Evolutionary conservation across 2,113 vertebrate genomes (phyloP).

Genomic region (Actenoides lindsayi): DNA sequence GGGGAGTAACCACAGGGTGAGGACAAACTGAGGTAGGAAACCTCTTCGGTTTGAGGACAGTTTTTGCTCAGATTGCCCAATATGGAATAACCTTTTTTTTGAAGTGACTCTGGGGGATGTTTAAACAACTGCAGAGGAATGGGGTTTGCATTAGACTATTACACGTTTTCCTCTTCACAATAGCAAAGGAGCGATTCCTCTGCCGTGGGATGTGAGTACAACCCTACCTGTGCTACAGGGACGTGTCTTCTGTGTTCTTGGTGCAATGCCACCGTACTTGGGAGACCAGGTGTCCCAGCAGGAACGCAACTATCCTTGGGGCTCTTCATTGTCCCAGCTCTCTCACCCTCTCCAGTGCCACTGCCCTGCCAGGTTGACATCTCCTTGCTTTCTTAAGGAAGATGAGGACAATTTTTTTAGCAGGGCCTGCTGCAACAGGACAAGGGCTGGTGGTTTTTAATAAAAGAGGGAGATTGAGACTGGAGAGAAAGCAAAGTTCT

Average conservation of each 20-base stretch:
- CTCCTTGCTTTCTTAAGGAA: background rate
- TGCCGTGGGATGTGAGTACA: background rate
- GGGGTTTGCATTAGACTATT: accelerated
- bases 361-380: background rate
- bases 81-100: accelerated
- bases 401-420: no score
- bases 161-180: accelerated
- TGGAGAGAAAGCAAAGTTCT: no score
- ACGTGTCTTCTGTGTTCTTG: background rate
- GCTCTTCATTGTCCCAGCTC: background rate
- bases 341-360: background rate
- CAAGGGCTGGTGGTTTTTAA: no score
- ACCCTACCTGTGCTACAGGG: background rate
- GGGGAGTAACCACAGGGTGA: accelerated
- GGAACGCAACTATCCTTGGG: accelerated
- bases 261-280: accelerated
- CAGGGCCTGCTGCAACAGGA: no score
- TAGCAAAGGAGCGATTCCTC: background rate
- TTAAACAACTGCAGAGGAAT: background rate
- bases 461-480: no score
- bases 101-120: background rate
- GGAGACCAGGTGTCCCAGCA: background rate
- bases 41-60: background rate
- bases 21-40: background rate
- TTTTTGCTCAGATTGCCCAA: background rate